Evolutionary conservation across 2,797 vertebrate species (phyloP).

Genomic region (Oreortyx pictus): DNA sequence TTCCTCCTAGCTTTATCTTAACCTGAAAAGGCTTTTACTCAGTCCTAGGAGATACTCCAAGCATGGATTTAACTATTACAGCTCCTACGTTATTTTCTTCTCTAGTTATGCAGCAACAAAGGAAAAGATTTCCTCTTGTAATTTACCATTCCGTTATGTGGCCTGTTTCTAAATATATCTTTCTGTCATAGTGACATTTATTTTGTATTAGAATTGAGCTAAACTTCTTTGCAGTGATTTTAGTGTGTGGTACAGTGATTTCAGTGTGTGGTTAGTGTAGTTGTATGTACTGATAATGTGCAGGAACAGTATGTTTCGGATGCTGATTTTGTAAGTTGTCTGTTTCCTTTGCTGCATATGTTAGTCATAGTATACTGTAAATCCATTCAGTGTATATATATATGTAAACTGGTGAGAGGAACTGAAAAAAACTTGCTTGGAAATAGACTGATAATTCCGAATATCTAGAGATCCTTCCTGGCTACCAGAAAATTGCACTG

Average conservation of each 20-base stretch:
- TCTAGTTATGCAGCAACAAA: background rate
- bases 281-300: background rate
- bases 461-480: background rate
- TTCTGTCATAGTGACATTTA: background rate
- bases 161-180: background rate
- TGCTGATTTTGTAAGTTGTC: background rate
- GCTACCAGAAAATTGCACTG: background rate
- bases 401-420: background rate
- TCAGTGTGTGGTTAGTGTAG: background rate
- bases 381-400: background rate
- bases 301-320: background rate
- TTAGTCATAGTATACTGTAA: background rate
- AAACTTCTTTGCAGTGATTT: background rate
- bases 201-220: background rate
- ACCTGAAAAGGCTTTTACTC: background rate
- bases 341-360: background rate
- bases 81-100: background rate
- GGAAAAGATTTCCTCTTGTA: background rate
- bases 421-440: background rate
- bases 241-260: background rate
- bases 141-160: background rate
- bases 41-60: accelerated
- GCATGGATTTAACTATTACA: background rate
- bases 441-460: background rate
- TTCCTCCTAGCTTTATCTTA: background rate